A percentile compares a stretch with the other conserved stretches of the same genome.
Conservation (phyloP, 2,113 vertebrate genomes). For the Hirundichthys speculiger region DNA sequence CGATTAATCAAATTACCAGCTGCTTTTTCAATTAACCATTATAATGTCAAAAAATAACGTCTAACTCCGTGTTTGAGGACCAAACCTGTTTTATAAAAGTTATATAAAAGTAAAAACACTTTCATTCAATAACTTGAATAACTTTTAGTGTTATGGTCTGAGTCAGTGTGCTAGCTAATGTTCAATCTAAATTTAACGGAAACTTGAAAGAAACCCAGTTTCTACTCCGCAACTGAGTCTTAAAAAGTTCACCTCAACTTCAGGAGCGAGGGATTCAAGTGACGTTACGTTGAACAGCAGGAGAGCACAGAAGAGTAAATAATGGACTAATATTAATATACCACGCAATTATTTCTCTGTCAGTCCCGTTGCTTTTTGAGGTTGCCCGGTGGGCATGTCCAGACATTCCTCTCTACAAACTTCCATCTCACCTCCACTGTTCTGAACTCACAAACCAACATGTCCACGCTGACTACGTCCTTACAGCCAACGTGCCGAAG, state of each 20-base stretch:
- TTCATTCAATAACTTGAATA: neutral
- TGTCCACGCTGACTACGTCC: neutral
- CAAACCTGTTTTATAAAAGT: neutral
- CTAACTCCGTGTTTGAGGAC: too few species aligned
- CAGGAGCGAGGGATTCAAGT: too few species aligned
- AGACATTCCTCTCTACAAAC: conserved; percentile 66
- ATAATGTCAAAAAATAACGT: too few species aligned
- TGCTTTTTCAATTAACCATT: too few species aligned
- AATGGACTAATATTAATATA: neutral
- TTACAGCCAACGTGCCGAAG: neutral
- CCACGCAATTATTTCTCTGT: conserved; percentile 19
- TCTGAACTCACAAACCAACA: neutral
- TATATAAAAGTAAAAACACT: too few species aligned
- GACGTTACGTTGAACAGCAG: too few species aligned
- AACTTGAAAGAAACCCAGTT: too few species aligned
- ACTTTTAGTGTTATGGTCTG: neutral
- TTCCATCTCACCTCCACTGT: conserved; percentile 18
- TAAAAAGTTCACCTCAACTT: too few species aligned
- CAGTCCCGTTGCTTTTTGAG: conserved; percentile 12
- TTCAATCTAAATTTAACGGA: neutral
- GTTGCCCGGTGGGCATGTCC: conserved; percentile 67
- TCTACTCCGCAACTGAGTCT: too few species aligned
- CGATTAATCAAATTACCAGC: too few species aligned
- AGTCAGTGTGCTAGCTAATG: neutral
- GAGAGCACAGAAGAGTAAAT: too few species aligned